phyloP scores from a whole-genome alignment of 2,888 invertebrate species.

The Lochmaea capreae region DNA sequence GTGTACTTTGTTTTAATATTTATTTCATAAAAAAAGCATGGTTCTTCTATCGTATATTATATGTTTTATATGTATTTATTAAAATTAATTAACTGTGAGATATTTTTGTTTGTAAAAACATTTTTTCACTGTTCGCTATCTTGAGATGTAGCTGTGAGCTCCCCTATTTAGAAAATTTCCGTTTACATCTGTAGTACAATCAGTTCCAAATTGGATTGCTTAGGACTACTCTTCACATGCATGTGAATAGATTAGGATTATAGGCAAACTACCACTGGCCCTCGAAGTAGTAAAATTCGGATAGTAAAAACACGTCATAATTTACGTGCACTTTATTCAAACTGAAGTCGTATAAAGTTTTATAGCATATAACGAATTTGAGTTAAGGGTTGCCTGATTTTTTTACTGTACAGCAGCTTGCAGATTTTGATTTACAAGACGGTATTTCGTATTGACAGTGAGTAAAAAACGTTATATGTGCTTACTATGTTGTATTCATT shows the following conservation, averaged over 20 bases:
- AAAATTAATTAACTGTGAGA: not conserved
- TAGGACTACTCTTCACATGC: conserved; percentile 39
- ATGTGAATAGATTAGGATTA: conserved; percentile 41
- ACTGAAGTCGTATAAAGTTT: conserved; percentile 57
- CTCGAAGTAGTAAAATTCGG: conserved; percentile 60
- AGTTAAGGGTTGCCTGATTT: conserved; percentile 55
- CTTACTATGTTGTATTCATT: conserved; percentile 37
- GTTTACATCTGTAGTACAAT: conserved; percentile 38
- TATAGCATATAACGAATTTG: conserved; percentile 61
- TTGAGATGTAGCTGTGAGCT: conserved; percentile 13
- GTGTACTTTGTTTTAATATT: too few relatives aligned
- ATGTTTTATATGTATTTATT: too few relatives aligned
- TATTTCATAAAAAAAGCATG: too few relatives aligned
- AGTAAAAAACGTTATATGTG: conserved; percentile 38
- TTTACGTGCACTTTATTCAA: conserved; percentile 54
- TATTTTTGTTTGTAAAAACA: not conserved
- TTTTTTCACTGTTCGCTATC: not conserved
- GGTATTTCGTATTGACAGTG: conserved; percentile 40
- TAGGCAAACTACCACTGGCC: conserved; percentile 48
- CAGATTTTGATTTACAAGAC: conserved; percentile 48
- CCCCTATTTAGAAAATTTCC: conserved; percentile 25
- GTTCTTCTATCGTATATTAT: too few relatives aligned
- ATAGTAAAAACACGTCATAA: conserved; percentile 53
- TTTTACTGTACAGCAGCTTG: conserved; percentile 44
- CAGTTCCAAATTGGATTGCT: conserved; percentile 39